Evolutionary conservation across 2,113 vertebrate species (phyloP).

Genomic region (Psittacara wagleri): DNA sequence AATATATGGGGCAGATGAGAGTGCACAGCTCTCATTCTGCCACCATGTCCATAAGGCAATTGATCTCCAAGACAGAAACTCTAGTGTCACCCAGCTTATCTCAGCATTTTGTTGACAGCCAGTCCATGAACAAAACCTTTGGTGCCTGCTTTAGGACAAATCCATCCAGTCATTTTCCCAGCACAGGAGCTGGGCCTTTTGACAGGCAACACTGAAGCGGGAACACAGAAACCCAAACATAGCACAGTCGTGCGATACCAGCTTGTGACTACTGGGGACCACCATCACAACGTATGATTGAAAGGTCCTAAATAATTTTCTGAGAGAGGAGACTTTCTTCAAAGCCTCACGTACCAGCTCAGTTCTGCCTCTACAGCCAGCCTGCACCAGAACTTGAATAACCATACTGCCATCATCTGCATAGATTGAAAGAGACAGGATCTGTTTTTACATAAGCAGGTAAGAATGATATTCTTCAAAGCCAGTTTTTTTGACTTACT

Average conservation of each 20-base stretch:
- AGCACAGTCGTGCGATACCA: not conserved
- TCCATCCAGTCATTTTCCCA: slow-evolving; percentile 7
- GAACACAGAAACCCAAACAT: not conserved
- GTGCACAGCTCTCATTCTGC: slow-evolving; percentile 3
- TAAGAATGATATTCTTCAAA: not conserved
- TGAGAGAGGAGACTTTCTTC: not conserved
- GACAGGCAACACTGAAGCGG: not conserved
- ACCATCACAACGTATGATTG: not conserved
- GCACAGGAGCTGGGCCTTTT: not conserved
- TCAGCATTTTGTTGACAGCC: slow-evolving; percentile 39
- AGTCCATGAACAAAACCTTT: slow-evolving; percentile 8
- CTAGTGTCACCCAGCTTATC: slow-evolving; percentile 4
- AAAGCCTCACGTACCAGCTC: not conserved
- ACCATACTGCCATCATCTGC: not conserved
- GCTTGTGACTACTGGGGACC: not conserved
- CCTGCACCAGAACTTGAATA: not conserved
- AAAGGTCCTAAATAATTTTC: not conserved
- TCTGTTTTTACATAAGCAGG: not conserved
- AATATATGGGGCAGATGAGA: not conserved
- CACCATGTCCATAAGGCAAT: not conserved
- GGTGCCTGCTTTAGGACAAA: slow-evolving; percentile 13
- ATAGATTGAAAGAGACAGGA: not conserved
- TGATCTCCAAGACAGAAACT: slow-evolving; percentile 51
- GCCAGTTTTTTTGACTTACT: not conserved
- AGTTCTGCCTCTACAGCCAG: not conserved